These are phyloP conservation scores for Taphrorychus bicolor DNA, from an alignment of 2,888 invertebrate species.

Conservation along the genomic window DNA sequence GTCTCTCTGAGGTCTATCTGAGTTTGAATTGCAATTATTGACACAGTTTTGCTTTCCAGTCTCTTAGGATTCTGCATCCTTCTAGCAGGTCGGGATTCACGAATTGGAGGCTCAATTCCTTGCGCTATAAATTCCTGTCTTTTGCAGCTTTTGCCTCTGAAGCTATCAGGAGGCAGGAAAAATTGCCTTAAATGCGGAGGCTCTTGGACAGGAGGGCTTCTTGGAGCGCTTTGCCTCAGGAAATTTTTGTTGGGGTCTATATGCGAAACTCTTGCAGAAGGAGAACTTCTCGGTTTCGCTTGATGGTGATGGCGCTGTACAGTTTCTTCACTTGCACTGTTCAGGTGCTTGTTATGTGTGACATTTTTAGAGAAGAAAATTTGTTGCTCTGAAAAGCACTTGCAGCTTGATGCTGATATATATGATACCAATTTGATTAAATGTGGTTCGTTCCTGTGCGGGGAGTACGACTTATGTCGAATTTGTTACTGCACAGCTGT, in stretches of 20 bases:
- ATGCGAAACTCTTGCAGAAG: too few species aligned
- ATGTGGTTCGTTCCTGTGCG: too few species aligned
- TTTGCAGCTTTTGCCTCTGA: not conserved
- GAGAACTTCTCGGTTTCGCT: not conserved
- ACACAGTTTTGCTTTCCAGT: slow-evolving; percentile 44
- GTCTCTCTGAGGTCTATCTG: slow-evolving; percentile 18
- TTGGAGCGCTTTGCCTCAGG: not conserved
- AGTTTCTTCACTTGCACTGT: too few species aligned
- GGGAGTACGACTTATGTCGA: too few species aligned
- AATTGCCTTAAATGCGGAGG: slow-evolving; percentile 7
- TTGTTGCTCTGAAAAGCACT: too few species aligned
- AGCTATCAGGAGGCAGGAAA: slow-evolving; percentile 22
- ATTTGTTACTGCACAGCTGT: too few species aligned
- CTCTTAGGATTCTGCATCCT: slow-evolving; percentile 1
- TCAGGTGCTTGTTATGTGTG: too few species aligned
- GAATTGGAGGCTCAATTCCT: slow-evolving; percentile 43
- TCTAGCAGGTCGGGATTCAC: slow-evolving; percentile 23
- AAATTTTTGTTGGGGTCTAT: not conserved
- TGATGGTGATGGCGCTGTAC: not conserved
- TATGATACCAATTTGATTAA: too few species aligned
- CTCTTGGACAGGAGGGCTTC: not conserved
- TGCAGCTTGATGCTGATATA: too few species aligned
- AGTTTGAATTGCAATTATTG: slow-evolving; percentile 44
- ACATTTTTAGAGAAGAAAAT: too few species aligned
- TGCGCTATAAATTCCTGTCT: slow-evolving; percentile 38